Conservation (phyloP, 2,797 vertebrate species). For the Ctenopoma multispine region DNA sequence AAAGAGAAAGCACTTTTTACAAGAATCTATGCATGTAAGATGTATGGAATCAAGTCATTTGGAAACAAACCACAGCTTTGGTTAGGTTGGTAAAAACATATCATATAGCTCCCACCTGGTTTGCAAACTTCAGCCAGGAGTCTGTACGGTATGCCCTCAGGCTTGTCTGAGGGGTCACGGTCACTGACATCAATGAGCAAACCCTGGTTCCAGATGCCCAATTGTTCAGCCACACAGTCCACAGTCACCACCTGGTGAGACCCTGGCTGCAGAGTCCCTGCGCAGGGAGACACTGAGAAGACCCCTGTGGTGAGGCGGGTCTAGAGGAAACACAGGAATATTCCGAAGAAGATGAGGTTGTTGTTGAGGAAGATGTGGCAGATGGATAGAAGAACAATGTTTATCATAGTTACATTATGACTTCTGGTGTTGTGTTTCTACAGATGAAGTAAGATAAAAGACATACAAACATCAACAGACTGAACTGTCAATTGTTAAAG, state of each 20-base stretch:
- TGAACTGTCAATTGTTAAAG: background rate
- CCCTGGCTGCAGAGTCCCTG: conserved; percentile 80
- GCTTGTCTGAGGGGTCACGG: conserved; percentile 86
- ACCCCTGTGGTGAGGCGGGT: conserved; percentile 81
- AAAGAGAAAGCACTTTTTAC: background rate
- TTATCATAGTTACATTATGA: background rate
- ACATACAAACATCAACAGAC: background rate
- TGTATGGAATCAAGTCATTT: background rate
- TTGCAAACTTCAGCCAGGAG: conserved; percentile 88
- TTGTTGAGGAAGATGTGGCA: background rate
- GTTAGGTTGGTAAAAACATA: background rate
- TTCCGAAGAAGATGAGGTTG: background rate
- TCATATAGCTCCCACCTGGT: conserved; percentile 83
- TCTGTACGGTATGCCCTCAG: conserved; percentile 85
- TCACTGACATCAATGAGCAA: conserved; percentile 88
- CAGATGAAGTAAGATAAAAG: background rate
- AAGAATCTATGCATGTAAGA: background rate
- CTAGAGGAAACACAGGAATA: conserved; percentile 67
- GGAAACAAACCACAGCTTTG: background rate
- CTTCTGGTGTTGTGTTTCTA: background rate
- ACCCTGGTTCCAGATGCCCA: conserved; percentile 85
- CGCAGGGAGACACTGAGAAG: conserved; percentile 88
- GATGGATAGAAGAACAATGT: background rate
- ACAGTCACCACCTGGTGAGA: conserved; percentile 85
- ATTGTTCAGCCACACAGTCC: conserved; percentile 88